Conservation (phyloP, 2,888 invertebrate species). For the Conomelus anceps region DNA sequence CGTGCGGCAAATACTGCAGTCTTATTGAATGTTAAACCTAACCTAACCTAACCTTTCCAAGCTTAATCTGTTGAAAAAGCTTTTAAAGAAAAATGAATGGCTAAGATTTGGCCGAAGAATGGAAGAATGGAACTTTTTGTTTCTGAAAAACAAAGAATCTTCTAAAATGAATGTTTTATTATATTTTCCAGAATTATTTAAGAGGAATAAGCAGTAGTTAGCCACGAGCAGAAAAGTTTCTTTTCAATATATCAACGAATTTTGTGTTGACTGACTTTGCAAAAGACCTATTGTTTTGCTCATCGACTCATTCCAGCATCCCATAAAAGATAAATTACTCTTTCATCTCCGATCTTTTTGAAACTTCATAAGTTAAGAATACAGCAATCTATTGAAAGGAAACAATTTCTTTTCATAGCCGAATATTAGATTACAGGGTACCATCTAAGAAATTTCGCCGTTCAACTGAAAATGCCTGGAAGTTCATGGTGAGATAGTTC, state of each 20-base stretch:
- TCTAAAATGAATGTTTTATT: not conserved
- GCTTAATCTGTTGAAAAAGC: no score
- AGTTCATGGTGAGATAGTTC: no score
- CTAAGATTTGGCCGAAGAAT: not conserved
- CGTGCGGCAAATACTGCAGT: no score
- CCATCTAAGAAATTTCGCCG: no score
- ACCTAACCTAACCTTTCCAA: no score
- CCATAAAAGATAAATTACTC: not conserved
- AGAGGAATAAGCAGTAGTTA: not conserved
- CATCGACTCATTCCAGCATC: not conserved
- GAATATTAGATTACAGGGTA: no score
- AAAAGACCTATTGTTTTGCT: not conserved
- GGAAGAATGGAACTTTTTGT: not conserved
- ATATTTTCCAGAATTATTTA: not conserved
- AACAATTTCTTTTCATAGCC: not conserved
- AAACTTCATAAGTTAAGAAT: not conserved
- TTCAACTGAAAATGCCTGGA: no score
- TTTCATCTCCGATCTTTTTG: not conserved
- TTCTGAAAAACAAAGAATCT: not conserved
- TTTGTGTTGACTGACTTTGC: not conserved
- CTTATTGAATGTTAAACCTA: no score
- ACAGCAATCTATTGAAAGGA: not conserved
- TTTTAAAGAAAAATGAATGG: no score
- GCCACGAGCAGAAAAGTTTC: not conserved
- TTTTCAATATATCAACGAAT: not conserved